Base-by-base conservation (phyloP, 1,140 invertebrate genomes). In the Drosophila orosa region DNA sequence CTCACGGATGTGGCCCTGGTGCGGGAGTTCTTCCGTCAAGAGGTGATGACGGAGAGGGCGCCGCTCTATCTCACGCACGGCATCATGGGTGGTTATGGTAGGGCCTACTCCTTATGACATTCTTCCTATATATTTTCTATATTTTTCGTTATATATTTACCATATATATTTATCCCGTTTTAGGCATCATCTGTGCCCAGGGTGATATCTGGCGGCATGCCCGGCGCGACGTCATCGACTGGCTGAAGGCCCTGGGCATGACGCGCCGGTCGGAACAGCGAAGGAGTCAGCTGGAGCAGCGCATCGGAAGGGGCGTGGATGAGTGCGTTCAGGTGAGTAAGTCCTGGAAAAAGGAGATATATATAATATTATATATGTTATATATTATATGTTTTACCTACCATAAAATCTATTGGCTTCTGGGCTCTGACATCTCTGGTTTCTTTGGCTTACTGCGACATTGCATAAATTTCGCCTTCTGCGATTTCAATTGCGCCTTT, bases 41-140 rank as follows among this genome's bases (percentile, higher is more conserved):
- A 96, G 24, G 93, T 89, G 1, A 95, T 96, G 74, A 92, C 94
- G 3, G 96, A 95, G 13, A 92, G 96, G 55, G 96, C 97, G 1
- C 96, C 96, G 1, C 93, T 98, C 0, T 96, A 95, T 87, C 91
- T 97, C 19, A 97, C 96, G 0, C 96, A 97, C 86, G 97, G 96
- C 37, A 95, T 98, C 12, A 97, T 97, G 95, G 92, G 96, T 63
- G 96, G 97, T 75, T 95, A 96, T 86, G 97, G 97, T 97, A 94
- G 93, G 42, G 6, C 1, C 29, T 19, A 22, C 13, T 40, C 19
- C 61, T 48, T 40, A 9, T 72, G n/a, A n/a, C n/a, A n/a, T 8
- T 24, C 24, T 8, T 44, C 6, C 19, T 7, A 8, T 22, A 42
- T 22, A 42, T 42, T 45, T 42, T 15, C 19, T 12, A 12, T 42